These are phyloP conservation scores for Danio choprae DNA, from an alignment of 2,797 vertebrate genomes.

Conservation along the genomic window DNA sequence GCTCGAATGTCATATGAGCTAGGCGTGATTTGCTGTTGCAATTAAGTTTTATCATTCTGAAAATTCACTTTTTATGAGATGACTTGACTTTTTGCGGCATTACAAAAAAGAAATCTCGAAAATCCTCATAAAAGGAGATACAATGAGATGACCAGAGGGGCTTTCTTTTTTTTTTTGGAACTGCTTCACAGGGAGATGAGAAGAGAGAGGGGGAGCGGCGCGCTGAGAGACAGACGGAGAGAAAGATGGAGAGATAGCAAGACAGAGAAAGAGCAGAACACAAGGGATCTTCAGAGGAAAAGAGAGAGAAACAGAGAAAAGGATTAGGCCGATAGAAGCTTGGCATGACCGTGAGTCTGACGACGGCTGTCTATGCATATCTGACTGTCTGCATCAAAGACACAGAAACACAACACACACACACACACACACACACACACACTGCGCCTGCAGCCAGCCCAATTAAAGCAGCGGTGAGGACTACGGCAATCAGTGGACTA, in stretches of 20 bases:
- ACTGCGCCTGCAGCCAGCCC: slow-evolving; percentile 88
- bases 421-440: slow-evolving; percentile 54
- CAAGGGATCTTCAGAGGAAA: slow-evolving; percentile 48
- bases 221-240: slow-evolving; percentile 59
- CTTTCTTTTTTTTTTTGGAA: slow-evolving; percentile 47
- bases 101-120: slow-evolving; percentile 41
- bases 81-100: slow-evolving; percentile 61
- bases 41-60: slow-evolving; percentile 64
- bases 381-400: slow-evolving; percentile 82
- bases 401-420: slow-evolving; percentile 68
- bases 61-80: slow-evolving; percentile 67
- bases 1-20: slow-evolving; percentile 43
- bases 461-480: slow-evolving; percentile 99
- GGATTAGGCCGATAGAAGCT: slow-evolving; percentile 70
- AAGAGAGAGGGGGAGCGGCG: slow-evolving; percentile 23
- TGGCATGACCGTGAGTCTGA: slow-evolving; percentile 80
- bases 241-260: slow-evolving; percentile 58
- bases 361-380: slow-evolving; percentile 77
- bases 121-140: slow-evolving; percentile 58
- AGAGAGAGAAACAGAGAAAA: slow-evolving; percentile 57
- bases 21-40: slow-evolving; percentile 58
- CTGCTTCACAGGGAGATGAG: slow-evolving; percentile 51
- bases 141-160: slow-evolving; percentile 59
- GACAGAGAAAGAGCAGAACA: slow-evolving; percentile 51
- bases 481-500: slow-evolving; percentile 85